phyloP scores from a whole-genome alignment of 2,113 vertebrate genomes.

The Corapipo altera region DNA sequence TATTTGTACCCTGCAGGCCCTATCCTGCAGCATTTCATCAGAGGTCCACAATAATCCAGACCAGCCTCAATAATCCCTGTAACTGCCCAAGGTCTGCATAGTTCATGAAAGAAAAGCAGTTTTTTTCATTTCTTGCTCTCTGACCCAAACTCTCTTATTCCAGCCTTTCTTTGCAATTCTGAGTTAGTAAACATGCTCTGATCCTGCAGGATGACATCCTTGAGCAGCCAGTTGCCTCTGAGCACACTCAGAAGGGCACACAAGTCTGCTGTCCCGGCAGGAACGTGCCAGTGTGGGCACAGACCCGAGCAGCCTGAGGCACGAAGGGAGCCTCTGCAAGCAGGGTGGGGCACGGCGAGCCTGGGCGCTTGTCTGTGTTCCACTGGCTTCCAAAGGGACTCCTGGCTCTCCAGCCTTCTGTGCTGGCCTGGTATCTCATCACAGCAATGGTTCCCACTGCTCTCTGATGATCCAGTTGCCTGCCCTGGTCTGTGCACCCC shows the following conservation, averaged over 20 bases:
- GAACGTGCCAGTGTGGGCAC: neutral
- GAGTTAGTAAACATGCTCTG: neutral
- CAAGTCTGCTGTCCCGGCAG: neutral
- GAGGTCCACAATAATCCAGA: neutral
- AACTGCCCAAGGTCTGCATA: neutral
- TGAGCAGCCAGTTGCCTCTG: neutral
- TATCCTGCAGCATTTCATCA: neutral
- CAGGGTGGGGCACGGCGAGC: neutral
- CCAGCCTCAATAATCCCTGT: neutral
- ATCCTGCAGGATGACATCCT: neutral
- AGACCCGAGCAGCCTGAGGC: rapidly evolving
- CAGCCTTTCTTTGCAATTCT: neutral
- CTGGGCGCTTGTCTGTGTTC: neutral
- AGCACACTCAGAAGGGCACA: neutral
- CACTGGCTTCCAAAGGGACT: neutral
- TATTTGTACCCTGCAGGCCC: neutral
- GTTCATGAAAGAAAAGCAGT: neutral
- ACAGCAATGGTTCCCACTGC: neutral
- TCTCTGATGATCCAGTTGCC: neutral
- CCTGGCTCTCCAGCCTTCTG: neutral
- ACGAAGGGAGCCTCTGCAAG: neutral
- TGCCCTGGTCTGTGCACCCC: neutral
- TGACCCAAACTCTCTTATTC: neutral
- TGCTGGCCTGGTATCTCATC: neutral
- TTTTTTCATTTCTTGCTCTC: neutral